phyloP scores from a whole-genome alignment of 2,797 vertebrate genomes.

The Botia almorhae region DNA sequence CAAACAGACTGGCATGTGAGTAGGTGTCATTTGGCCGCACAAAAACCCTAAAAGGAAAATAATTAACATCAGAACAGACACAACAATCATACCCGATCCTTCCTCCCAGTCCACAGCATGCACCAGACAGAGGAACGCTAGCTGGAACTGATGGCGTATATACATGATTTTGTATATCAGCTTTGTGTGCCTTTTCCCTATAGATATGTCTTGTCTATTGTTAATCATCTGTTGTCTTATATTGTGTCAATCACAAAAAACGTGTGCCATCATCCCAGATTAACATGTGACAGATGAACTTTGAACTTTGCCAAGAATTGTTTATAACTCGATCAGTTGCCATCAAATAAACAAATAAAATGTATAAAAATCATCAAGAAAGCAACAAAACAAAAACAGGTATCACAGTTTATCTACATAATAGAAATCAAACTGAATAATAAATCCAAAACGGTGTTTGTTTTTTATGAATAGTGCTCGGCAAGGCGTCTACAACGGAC shows the following conservation, averaged over 20 bases:
- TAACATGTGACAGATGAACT: not conserved
- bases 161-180: not conserved
- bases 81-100: constrained; percentile 69
- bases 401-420: not conserved
- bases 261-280: not conserved
- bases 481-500: not conserved
- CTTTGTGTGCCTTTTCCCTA: not conserved
- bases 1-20: constrained; percentile 48
- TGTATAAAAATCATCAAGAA: not conserved
- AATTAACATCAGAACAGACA: constrained; percentile 60
- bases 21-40: constrained; percentile 54
- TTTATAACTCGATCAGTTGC: not conserved
- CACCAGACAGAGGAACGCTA: constrained; percentile 63
- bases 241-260: not conserved
- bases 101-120: constrained; percentile 79
- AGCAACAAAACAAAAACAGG: constrained; percentile 3
- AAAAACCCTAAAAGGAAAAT: constrained; percentile 67
- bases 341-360: not conserved
- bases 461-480: constrained; percentile 6
- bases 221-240: not conserved
- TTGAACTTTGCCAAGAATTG: not conserved
- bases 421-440: not conserved
- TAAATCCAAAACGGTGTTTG: not conserved
- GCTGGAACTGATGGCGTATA: constrained; percentile 54
- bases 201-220: not conserved